phyloP scores from a whole-genome alignment of 2,113 vertebrate species.

The Phasianus colchicus region DNA sequence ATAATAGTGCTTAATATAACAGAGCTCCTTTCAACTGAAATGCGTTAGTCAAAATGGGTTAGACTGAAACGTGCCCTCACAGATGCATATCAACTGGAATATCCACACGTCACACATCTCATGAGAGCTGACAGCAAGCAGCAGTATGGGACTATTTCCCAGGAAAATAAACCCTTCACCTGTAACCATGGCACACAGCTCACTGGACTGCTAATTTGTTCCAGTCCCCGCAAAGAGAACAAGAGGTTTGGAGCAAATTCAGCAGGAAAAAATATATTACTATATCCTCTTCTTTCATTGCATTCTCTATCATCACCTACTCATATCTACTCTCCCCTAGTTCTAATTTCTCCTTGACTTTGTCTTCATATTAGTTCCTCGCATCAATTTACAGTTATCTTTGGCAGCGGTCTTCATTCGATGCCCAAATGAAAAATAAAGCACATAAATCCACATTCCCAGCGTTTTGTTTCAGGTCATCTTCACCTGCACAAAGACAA shows the following conservation, averaged over 20 bases:
- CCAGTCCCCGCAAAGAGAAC: neutral
- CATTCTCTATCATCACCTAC: neutral
- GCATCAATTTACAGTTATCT: neutral
- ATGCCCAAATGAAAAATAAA: neutral
- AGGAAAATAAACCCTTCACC: neutral
- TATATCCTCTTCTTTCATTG: neutral
- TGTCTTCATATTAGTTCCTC: neutral
- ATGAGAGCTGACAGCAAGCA: neutral
- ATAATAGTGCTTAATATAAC: neutral
- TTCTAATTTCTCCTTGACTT: neutral
- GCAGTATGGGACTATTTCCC: neutral
- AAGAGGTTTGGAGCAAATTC: neutral
- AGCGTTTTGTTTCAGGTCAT: neutral
- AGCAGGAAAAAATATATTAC: neutral
- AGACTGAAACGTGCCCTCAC: neutral
- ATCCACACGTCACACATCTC: fast-evolving
- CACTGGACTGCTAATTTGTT: neutral
- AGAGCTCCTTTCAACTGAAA: neutral
- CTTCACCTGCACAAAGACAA: neutral
- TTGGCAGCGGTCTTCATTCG: neutral
- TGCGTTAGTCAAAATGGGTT: neutral
- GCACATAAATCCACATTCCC: neutral
- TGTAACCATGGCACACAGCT: neutral
- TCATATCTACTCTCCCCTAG: neutral
- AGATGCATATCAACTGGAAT: neutral